phyloP scores from a whole-genome alignment of 2,113 vertebrate species.

The Catharus minimus region DNA sequence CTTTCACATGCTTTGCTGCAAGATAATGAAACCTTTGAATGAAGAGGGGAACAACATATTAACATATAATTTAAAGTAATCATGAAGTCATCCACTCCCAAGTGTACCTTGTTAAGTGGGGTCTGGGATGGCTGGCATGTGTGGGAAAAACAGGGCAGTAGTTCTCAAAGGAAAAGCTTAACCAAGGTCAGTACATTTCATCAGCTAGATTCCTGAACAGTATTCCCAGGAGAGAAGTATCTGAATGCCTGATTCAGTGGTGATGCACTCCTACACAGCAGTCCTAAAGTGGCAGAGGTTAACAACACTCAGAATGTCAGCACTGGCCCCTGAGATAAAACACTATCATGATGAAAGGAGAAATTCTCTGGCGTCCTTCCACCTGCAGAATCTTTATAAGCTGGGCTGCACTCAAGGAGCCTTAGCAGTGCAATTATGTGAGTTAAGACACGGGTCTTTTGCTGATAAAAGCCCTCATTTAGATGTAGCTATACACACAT shows the following conservation, averaged over 20 bases:
- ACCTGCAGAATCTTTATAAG: not conserved
- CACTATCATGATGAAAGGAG: not conserved
- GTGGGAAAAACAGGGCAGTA: not conserved
- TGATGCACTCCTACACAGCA: not conserved
- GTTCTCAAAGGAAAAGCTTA: not conserved
- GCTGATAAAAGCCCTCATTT: not conserved
- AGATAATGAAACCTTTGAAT: not conserved
- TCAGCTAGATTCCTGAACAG: not conserved
- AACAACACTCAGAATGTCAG: not conserved
- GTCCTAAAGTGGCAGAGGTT: conserved; percentile 10
- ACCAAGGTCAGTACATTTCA: not conserved
- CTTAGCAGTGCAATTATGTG: not conserved
- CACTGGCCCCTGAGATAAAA: not conserved
- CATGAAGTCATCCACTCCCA: not conserved
- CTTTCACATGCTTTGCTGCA: not conserved
- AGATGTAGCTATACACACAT: not conserved
- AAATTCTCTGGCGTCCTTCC: not conserved
- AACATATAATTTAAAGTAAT: not conserved
- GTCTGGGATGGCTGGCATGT: not conserved
- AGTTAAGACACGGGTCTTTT: not conserved
- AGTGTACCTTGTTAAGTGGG: not conserved
- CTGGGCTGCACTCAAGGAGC: not conserved
- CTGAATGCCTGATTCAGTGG: not conserved
- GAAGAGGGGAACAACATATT: not conserved
- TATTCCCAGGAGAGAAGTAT: not conserved